Conservation (phyloP, 2,888 invertebrate genomes). For the Alloplasta piceator region DNA sequence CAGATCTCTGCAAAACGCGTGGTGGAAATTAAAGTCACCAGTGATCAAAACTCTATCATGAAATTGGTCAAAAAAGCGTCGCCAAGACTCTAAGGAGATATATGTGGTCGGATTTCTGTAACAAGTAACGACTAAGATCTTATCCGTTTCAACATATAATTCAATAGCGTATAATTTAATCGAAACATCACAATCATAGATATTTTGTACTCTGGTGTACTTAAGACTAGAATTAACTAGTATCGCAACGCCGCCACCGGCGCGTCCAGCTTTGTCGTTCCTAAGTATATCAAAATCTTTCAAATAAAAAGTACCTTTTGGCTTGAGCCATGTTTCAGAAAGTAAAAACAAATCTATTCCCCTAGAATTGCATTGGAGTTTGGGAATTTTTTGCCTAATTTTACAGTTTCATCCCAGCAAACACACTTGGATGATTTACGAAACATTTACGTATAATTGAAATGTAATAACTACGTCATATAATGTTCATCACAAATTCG, state of each 20-base stretch:
- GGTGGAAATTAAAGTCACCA: conserved; percentile 15
- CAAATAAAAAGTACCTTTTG: conserved; percentile 1
- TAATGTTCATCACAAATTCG: no score
- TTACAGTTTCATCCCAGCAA: no score
- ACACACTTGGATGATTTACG: no score
- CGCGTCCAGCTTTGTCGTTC: conserved; percentile 6
- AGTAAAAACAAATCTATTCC: not conserved
- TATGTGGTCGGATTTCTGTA: conserved; percentile 8
- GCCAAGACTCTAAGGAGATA: conserved; percentile 1
- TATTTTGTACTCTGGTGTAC: conserved; percentile 14
- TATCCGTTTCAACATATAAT: not conserved
- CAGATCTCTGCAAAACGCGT: not conserved
- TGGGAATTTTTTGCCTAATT: not conserved
- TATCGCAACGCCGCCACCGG: conserved; percentile 35
- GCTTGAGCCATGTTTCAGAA: conserved; percentile 30
- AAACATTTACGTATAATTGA: no score
- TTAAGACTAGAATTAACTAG: conserved; percentile 7
- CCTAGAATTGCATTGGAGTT: not conserved
- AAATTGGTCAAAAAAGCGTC: conserved; percentile 12
- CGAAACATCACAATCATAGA: conserved; percentile 26
- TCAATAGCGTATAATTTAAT: conserved; percentile 29
- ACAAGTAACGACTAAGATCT: not conserved
- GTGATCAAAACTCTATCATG: conserved; percentile 4
- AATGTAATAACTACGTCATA: no score
- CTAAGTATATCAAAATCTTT: conserved; percentile 31